Evolutionary conservation across 2,888 invertebrate species (phyloP).

Genomic region (Himalopsyche tibetana): DNA sequence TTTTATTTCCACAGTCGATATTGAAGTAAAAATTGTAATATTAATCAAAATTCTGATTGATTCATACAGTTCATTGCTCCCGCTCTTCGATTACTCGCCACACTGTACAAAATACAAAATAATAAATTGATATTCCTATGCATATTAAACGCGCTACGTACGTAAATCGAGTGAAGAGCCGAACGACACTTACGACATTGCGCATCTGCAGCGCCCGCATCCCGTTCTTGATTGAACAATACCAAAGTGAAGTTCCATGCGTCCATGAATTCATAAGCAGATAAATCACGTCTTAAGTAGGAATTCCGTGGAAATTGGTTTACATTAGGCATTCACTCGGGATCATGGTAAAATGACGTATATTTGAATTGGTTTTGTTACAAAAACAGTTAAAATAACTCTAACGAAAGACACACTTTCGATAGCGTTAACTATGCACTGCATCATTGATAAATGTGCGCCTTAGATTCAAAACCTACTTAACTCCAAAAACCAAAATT

Average conservation of each 20-base stretch:
- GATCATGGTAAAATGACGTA: slow-evolving; percentile 44
- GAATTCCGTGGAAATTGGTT: slow-evolving; percentile 62
- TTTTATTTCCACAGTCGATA: not conserved
- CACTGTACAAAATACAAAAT: slow-evolving; percentile 28
- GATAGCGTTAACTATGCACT: too few relatives aligned
- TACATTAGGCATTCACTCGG: slow-evolving; percentile 55
- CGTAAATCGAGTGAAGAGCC: not conserved
- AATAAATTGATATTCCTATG: slow-evolving; percentile 41
- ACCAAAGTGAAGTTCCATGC: slow-evolving; percentile 56
- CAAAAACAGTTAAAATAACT: too few relatives aligned
- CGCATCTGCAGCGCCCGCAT: slow-evolving; percentile 49
- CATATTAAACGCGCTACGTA: slow-evolving; percentile 33
- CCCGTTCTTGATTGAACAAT: slow-evolving; percentile 60
- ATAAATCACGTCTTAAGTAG: slow-evolving; percentile 62
- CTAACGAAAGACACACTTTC: too few relatives aligned
- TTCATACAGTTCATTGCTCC: slow-evolving; percentile 32
- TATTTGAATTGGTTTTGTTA: not conserved
- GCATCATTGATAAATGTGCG: too few relatives aligned
- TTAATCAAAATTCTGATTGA: slow-evolving; percentile 8
- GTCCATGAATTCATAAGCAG: slow-evolving; percentile 62
- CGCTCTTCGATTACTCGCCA: slow-evolving; percentile 21
- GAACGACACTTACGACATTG: not conserved
- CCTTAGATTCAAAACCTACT: too few relatives aligned
- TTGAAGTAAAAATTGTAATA: slow-evolving; percentile 19
- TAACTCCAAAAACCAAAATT: too few relatives aligned